Evolutionary conservation across 2,888 invertebrate species (phyloP), one percentile per base, ranked within the genome.

Genomic region (Apantesis nais): DNA sequence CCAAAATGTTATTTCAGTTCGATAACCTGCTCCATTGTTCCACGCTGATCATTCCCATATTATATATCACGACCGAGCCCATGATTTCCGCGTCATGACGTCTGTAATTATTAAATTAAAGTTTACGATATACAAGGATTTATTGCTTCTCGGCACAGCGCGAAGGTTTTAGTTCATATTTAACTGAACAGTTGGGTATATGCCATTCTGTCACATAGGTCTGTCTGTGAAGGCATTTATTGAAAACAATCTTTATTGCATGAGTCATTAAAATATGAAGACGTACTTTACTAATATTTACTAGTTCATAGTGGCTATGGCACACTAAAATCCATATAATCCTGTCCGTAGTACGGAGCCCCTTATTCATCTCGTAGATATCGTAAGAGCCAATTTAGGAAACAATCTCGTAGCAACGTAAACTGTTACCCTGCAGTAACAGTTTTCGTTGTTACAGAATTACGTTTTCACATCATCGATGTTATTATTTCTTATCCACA

Each of bases 21-120:
- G 88, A 90, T 89, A 89, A 93, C 93, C 94, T 87, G 74, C 75
- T 72, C 87, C 89, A 92, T 94, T 93, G 93, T 93, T 93, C 86
- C 83, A 85, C 81, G 86, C 89, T 89, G 88, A 91, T 90, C 89
- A 90, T 89, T 92, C 89, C 90, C 85, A 92, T 92, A 93, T 92
- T 91, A 91, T 93, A 90, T 88, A 88, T 86, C 90, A 90, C 90
- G 90, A 92, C 86, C 85, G 84, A 82, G 84, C 87, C 85, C 92
- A 91, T 89, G 89, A 92, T 92, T 94, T 94, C 94, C 94, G 94
- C 91, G 81, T 94, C 90, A 90, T 90, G 92, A 88, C 84, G 85
- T 85, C 86, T 85, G 86, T 89, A 89, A 91, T 89, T 91, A 87
- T 88, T 89, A 88, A 91, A 91, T 92, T 90, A 89, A 88, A 88